Base-by-base conservation (phyloP, 2,113 vertebrate species). In the Actenoides lindsayi region DNA sequence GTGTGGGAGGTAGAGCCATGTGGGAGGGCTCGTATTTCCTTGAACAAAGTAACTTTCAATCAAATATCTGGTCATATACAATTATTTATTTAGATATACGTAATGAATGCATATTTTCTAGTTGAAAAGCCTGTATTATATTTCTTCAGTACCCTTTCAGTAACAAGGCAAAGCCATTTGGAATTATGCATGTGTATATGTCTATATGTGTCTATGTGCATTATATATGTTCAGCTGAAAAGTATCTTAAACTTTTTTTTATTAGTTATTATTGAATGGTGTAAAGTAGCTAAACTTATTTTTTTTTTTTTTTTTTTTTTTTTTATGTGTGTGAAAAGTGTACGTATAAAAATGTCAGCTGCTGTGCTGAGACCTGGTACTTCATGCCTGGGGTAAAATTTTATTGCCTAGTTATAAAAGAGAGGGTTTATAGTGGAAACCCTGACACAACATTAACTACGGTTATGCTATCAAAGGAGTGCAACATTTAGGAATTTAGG, bases 381-480 rank as follows among this genome's bases (percentile, higher is more conserved):
- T 92, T 97, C 94, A 83, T 87, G 95, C 94, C 97, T 30, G 62
- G 56, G 95, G 95, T 96, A 96, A 91, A 87, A 77, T 92, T 97
- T 98, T 97, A 97, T 84, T 93, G 90, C 80, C 35, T 87, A 63
- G 91, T 95, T 95, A 94, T 97, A 97, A 97, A 96, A 97, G 85
- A 87, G 68, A 96, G n/a, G 48, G 50, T 97, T 97, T 96, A 97
- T 65, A 96, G 95, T 97, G 97, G 96, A 98, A 97, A 97, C 65
- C 93, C 73, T 98, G 97, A 97, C 93, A 93, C 85, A 90, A 65
- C 50, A 92, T 93, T 96, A 96, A 95, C 81, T 92, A 92, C 48
- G 62, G 91, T 85, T 91, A 37, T 37, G 46, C 42, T 71, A 71
- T 96, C 92, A 96, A 93, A 96, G 62, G 82, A 96, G 87, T 85